Base-by-base conservation (phyloP, 2,797 vertebrate genomes). In the Fistularia tabacaria region DNA sequence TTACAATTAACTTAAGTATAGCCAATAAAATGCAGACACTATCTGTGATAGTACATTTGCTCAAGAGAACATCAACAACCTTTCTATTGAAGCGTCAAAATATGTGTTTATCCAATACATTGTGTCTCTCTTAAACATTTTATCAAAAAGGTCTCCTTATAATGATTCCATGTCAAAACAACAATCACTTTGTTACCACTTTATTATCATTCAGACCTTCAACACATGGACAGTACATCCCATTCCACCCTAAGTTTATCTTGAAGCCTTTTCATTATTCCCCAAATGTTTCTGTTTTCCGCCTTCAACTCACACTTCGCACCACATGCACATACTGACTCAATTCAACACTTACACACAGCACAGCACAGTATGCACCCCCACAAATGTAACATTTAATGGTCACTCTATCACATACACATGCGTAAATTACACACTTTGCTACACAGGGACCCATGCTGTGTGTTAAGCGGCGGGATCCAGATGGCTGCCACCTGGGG, bases 401-500 rank as follows among this genome's bases (percentile, higher is more conserved):
- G 74, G 69, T 76, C 75, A 74, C 49, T 64, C 55, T 59, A 46
- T 65, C 42, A 3, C 70, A 70, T 56, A 64, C 66, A 69, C 74
- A 71, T 73, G 66, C 64, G 51, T 72, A 59, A 68, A 75, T 75
- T 43, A 51, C 73, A 62, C 79, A 69, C 79, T 77, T 59, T 81
- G 77, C 76, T 74, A 83, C 84, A 79, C 77, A 69, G 61, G 59
- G 49, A 73, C 41, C 15, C 80, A 62, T 74, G 78, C 84, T 83
- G 83, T 38, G 84, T 75, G 81, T 75, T 85, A 76, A 85, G 79
- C 71, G 63, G 59, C 56, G 8, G 68, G 69, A 64, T 84, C 75
- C 83, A 88, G 87, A 88, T 89, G 87, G 86, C 80, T 57, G 76
- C 82, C 86, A 84, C 86, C 85, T 85, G 85, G 80, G 76, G 85